Base-by-base conservation (phyloP, 1,140 invertebrate species). In the Solen grandis region DNA sequence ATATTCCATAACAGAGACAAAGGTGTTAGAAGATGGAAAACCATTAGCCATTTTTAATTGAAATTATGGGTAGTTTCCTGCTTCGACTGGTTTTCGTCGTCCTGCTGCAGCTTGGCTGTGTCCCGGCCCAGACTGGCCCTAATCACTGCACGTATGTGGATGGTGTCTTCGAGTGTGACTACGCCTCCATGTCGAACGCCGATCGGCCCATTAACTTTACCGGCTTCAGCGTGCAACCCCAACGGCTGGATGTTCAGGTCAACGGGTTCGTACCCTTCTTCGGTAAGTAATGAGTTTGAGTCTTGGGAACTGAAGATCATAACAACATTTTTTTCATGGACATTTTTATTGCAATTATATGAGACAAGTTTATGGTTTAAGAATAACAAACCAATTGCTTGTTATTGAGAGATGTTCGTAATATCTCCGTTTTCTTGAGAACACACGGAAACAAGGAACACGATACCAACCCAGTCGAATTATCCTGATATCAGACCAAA, bases 91-190 rank as follows among this genome's bases (percentile, higher is more conserved):
- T 36, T 2, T 54, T 27, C 46, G 46, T 22, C 38, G 36, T 8
- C 3, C 10, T 29, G 25, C 29, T 16, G n/a, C 31, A 14, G 22
- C 31, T 55, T 10, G 8, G 41, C 19, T 46, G n/a, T n/a, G n/a
- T n/a, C n/a, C n/a, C 41, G 41, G 60, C 60, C 4, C 60, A 77
- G 62, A 66, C 74, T 31, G 74, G 74, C 1, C 74, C 74, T n/a
- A 54, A 36, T 10, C 16, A 55, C 19, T 77, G 74, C 33, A 55
- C 60, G 8, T 77, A 77, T 25, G 46, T 19, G 22, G 50, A 77
- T 29, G 74, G 60, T n/a, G 74, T 77, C 13, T 77, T 63, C 33
- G 52, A 41, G 31, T 77, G 74, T 52, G n/a, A 66, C 31, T 77
- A 77, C 38, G 38, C 14, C 27, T 22, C 50, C 2, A 77, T 77